Conservation (phyloP, 2,797 vertebrate genomes). For the Corythornis leucogaster region DNA sequence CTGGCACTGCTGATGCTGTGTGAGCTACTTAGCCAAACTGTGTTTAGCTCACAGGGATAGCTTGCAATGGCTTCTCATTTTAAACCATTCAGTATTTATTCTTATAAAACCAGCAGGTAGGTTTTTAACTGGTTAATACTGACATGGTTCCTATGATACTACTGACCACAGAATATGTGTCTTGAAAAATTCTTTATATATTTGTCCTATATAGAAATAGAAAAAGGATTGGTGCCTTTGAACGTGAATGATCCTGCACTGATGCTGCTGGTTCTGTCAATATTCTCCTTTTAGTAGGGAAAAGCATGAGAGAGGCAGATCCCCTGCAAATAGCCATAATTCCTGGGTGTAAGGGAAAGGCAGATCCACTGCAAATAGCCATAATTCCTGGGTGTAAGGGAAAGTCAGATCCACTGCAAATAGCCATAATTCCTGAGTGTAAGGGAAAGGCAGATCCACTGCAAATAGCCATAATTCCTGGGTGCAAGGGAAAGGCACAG, state of each 20-base stretch:
- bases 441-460: no score
- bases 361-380: no score
- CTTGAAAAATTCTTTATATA: neutral
- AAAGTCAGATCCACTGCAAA: no score
- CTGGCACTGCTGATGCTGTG: neutral
- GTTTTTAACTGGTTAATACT: neutral
- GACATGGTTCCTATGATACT: neutral
- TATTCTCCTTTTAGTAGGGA: neutral
- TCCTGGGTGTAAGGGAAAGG: no score
- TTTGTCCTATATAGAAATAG: neutral
- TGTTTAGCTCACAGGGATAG: neutral
- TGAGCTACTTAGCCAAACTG: neutral
- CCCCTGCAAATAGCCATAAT: no score
- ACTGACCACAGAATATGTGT: neutral
- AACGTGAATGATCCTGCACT: neutral
- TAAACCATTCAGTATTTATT: neutral
- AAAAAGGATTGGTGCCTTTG: neutral
- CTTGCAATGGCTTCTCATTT: neutral
- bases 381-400: no score
- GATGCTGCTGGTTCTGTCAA: neutral
- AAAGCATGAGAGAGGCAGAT: neutral
- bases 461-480: no score
- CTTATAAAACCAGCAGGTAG: neutral
- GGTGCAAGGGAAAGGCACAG: no score
- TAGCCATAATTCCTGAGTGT: no score